These are phyloP conservation scores for Standfussiana lucernea DNA, from an alignment of 2,888 invertebrate genomes.

Conservation along the genomic window DNA sequence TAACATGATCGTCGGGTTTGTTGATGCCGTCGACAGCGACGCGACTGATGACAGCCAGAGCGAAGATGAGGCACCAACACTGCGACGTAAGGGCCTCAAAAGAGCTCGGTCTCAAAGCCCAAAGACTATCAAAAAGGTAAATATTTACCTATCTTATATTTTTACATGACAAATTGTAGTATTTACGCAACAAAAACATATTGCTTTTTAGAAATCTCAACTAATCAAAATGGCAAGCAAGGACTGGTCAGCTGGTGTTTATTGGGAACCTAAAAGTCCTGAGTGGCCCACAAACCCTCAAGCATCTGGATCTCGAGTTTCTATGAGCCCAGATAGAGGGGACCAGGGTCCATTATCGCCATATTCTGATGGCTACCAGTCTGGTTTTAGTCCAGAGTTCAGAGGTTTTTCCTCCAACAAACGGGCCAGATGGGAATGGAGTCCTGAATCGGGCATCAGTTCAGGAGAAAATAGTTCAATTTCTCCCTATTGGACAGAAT, in stretches of 20 bases:
- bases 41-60: slow-evolving; percentile 83
- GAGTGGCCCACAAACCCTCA: slow-evolving; percentile 80
- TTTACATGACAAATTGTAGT: neutral
- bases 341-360: slow-evolving; percentile 81
- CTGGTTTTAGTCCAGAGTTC: slow-evolving; percentile 85
- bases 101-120: slow-evolving; percentile 80
- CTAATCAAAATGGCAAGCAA: slow-evolving; percentile 84
- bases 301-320: slow-evolving; percentile 72
- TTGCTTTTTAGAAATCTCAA: slow-evolving; percentile 76
- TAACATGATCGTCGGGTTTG: slow-evolving; percentile 87
- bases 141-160: slow-evolving; percentile 14
- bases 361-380: slow-evolving; percentile 83
- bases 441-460: slow-evolving; percentile 85
- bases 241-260: slow-evolving; percentile 86
- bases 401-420: slow-evolving; percentile 73
- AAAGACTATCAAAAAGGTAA: slow-evolving; percentile 79
- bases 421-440: slow-evolving; percentile 83
- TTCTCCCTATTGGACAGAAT: slow-evolving; percentile 84
- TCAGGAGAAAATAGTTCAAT: slow-evolving; percentile 80
- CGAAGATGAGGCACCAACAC: slow-evolving; percentile 75
- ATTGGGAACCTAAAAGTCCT: slow-evolving; percentile 87
- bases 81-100: slow-evolving; percentile 78
- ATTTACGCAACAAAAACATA: neutral
- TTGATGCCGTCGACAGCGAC: slow-evolving; percentile 85
- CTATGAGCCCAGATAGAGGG: slow-evolving; percentile 79